These are phyloP conservation scores for Lasioglossum villosulum DNA, from an alignment of 2,888 invertebrate species.

Conservation along the genomic window DNA sequence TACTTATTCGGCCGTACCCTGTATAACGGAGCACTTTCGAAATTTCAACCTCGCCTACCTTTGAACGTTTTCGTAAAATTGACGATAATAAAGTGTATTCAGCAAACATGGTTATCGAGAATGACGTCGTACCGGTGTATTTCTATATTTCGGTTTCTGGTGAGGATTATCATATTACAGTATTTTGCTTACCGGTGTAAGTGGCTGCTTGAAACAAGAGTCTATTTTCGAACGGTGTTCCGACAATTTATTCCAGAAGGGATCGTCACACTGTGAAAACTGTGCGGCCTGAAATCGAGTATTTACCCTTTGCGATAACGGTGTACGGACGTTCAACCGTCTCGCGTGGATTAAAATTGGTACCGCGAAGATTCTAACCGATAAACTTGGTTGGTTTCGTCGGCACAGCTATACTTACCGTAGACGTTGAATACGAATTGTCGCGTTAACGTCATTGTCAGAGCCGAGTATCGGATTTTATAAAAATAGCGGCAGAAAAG, in stretches of 20 bases:
- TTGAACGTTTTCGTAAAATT: too few species aligned
- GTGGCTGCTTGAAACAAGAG: too few species aligned
- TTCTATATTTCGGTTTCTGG: too few species aligned
- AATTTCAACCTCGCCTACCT: neutral
- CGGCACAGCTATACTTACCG: neutral
- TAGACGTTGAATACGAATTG: neutral
- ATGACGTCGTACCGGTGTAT: too few species aligned
- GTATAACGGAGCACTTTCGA: neutral
- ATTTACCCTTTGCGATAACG: neutral
- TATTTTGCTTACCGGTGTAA: too few species aligned
- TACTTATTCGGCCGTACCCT: too few species aligned
- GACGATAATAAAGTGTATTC: too few species aligned
- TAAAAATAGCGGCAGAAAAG: neutral
- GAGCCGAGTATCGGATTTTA: neutral
- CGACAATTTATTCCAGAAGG: neutral
- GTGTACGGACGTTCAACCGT: neutral
- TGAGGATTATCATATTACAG: too few species aligned
- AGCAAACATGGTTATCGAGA: too few species aligned
- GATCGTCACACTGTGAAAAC: neutral
- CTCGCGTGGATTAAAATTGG: neutral
- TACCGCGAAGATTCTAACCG: neutral
- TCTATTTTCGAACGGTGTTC: neutral
- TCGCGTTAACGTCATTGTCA: neutral
- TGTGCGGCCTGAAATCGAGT: neutral
- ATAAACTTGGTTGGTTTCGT: neutral